phyloP scores from a whole-genome alignment of 2,113 vertebrate genomes.

The Tringa solitaria region DNA sequence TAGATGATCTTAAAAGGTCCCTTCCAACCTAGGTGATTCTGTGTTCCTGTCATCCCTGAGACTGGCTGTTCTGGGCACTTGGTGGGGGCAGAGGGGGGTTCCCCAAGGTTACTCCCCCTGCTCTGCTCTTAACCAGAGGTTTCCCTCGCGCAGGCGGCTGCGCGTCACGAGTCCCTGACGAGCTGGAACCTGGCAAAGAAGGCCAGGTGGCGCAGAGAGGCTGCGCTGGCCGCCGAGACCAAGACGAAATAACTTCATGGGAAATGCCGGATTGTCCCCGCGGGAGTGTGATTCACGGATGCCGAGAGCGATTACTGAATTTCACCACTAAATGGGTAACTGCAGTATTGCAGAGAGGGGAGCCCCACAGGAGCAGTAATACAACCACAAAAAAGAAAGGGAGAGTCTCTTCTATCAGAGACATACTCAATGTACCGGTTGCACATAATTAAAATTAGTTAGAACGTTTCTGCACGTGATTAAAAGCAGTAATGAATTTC shows the following conservation, averaged over 20 bases:
- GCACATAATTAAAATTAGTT: not conserved
- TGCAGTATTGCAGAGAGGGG: fast-evolving
- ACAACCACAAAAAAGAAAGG: not conserved
- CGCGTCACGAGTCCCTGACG: conserved; percentile 74
- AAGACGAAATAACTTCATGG: conserved; percentile 48
- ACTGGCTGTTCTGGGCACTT: not conserved
- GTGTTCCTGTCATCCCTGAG: fast-evolving
- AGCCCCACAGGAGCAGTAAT: not conserved
- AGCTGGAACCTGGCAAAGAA: conserved; percentile 79
- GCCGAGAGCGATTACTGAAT: not conserved
- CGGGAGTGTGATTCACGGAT: not conserved
- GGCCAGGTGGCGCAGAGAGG: conserved; percentile 74
- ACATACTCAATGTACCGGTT: fast-evolving
- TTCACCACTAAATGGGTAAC: not conserved
- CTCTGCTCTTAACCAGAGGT: fast-evolving
- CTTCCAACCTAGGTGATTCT: too few species aligned
- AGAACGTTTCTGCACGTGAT: not conserved
- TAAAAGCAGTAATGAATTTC: not conserved
- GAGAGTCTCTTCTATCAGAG: not conserved
- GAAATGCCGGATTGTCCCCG: fast-evolving
- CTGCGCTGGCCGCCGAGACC: not conserved
- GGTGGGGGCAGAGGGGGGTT: fast-evolving
- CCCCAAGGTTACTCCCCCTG: fast-evolving
- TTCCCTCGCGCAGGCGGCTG: conserved; percentile 64
- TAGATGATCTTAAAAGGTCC: too few species aligned